phyloP scores from a whole-genome alignment of 2,113 vertebrate species.

The Tetrao urogallus region DNA sequence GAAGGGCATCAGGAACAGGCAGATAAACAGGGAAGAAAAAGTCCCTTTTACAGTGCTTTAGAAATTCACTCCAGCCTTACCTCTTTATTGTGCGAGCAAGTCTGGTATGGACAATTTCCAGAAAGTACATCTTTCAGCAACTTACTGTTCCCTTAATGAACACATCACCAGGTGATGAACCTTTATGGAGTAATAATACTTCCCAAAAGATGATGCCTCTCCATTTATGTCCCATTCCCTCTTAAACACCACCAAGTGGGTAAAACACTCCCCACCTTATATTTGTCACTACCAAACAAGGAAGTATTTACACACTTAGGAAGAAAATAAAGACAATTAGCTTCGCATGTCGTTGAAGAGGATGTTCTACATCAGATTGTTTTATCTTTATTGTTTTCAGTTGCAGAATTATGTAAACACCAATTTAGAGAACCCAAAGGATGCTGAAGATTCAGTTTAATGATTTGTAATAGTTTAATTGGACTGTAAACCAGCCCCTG shows the following conservation, averaged over 20 bases:
- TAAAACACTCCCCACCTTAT: neutral
- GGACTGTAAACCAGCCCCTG: slow-evolving; percentile 47
- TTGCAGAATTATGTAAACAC: slow-evolving; percentile 66
- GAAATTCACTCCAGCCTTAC: neutral
- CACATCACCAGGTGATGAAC: neutral
- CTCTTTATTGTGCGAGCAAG: neutral
- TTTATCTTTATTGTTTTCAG: slow-evolving; percentile 65
- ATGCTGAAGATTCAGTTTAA: slow-evolving; percentile 42
- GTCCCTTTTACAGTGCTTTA: neutral
- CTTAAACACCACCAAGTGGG: neutral
- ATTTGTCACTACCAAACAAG: slow-evolving; percentile 29
- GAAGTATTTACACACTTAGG: slow-evolving; percentile 17
- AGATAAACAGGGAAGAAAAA: neutral
- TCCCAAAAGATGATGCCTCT: neutral
- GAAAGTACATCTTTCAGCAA: neutral
- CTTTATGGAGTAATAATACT: neutral
- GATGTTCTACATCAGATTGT: slow-evolving; percentile 33
- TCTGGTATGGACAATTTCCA: neutral
- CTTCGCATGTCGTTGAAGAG: slow-evolving; percentile 21
- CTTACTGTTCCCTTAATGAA: neutral
- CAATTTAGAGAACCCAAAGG: slow-evolving; percentile 44
- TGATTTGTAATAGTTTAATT: slow-evolving; percentile 63
- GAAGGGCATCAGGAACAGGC: neutral
- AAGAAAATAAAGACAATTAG: slow-evolving; percentile 34
- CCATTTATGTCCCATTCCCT: neutral